Base-by-base conservation (phyloP, 2,888 invertebrate genomes). In the Hipparchia sbordonii region DNA sequence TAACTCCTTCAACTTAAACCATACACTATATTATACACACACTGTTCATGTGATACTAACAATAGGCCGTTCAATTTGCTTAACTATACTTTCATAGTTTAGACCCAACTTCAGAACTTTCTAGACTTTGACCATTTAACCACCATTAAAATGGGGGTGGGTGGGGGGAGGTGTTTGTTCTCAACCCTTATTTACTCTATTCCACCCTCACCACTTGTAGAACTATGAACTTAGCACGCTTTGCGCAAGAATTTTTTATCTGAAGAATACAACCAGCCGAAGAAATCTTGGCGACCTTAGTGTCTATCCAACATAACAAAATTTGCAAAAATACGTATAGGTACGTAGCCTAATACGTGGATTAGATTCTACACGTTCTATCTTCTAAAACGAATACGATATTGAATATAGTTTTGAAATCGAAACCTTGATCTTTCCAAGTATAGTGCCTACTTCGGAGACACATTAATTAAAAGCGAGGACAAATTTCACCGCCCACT, bases 61-160 rank as follows among this genome's bases (percentile, higher is more conserved):
- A 73, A 75, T 72, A 51, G 70, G 60, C 70, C 67, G 72, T 72
- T 73, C 48, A 54, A 67, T 67, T 54, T 63, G 48, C 54, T 48
- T 67, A 73, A 33, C 23, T 46, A n/a, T 46, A 54, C 39, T 67
- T 72, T 63, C 46, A 61, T 59, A 66, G 51, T 67, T 54, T 63
- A 62, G 33, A 54, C 51, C 45, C 13, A 33, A 51, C 70, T 74
- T 71, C 71, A 52, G 48, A 72, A 67, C 63, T 73, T 68, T 73
- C 68, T 63, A 63, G 63, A 2, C 3, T 33, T 2, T 39, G 12
- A 33, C 60, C 39, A 33, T 48, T 66, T 48, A 67, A 70, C 61
- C 56, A 23, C 67, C 23, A 59, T 67, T 67, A 67, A 59, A 46
- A 67, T 6, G 23, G 23, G 23, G 23, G 23, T 23, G 23, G 23